These are phyloP conservation scores for Lasioglossum pauxillum DNA, from an alignment of 2,888 invertebrate species.

Conservation along the genomic window DNA sequence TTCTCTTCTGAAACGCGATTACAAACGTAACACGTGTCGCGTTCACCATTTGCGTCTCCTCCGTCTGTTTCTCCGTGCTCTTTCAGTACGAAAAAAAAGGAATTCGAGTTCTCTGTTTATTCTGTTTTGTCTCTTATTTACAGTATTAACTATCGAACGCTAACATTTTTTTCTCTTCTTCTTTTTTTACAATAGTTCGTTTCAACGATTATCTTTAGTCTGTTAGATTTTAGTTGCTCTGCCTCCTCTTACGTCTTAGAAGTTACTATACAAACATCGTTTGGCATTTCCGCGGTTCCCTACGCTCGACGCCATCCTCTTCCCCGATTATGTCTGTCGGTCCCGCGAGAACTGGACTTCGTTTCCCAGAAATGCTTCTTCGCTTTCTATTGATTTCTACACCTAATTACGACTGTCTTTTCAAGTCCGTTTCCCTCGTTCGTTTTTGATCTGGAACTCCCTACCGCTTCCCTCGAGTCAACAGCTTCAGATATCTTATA, in stretches of 20 bases:
- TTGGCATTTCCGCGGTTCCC: conserved; percentile 25
- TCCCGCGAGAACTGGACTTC: neutral
- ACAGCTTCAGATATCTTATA: neutral
- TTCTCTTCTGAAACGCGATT: conserved; percentile 24
- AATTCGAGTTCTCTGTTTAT: conserved; percentile 4
- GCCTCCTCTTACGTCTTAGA: conserved; percentile 32
- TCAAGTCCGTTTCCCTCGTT: neutral
- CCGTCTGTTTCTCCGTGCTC: neutral
- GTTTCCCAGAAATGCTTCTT: conserved; percentile 3
- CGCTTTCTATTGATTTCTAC: conserved; percentile 28
- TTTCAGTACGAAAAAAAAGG: conserved; percentile 28
- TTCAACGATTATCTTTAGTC: conserved; percentile 50
- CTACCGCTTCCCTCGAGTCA: neutral
- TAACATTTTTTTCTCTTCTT: conserved; percentile 34
- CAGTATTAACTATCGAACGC: conserved; percentile 48
- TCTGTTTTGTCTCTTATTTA: conserved; percentile 38
- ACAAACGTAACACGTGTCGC: conserved; percentile 22
- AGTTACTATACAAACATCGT: conserved; percentile 48
- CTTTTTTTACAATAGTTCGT: conserved; percentile 50
- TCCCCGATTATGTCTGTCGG: neutral
- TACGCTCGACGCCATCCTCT: neutral
- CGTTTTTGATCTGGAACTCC: neutral
- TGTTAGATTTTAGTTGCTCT: conserved; percentile 32
- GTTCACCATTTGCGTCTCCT: neutral
- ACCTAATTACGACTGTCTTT: conserved; percentile 35